phyloP scores from a whole-genome alignment of 2,888 invertebrate genomes.

The Mythimna ferrago region DNA sequence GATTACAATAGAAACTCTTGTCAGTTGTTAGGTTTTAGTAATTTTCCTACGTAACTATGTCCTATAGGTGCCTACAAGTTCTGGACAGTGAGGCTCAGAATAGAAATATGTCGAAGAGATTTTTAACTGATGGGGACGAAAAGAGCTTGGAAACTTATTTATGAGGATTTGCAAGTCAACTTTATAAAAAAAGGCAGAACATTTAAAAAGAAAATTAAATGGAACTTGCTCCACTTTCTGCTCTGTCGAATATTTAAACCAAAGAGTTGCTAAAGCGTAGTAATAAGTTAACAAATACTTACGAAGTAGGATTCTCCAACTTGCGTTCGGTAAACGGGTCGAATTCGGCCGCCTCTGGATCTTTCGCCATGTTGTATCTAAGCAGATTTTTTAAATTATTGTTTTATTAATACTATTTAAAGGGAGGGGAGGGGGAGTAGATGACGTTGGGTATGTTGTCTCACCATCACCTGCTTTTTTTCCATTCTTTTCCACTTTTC shows the following conservation, averaged over 20 bases:
- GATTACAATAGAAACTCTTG: too few species aligned
- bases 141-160: not conserved
- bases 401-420: too few species aligned
- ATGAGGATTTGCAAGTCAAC: not conserved
- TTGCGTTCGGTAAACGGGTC: constrained; percentile 94
- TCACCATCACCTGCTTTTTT: too few species aligned
- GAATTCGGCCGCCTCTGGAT: constrained; percentile 92
- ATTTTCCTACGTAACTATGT: not conserved
- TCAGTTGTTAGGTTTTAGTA: constrained; percentile 1
- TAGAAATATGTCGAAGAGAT: constrained; percentile 1
- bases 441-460: too few species aligned
- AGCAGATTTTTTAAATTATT: constrained; percentile 38
- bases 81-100: not conserved
- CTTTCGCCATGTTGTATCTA: constrained; percentile 92
- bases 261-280: constrained; percentile 10
- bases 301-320: constrained; percentile 95
- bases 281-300: constrained; percentile 83
- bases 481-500: too few species aligned
- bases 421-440: too few species aligned
- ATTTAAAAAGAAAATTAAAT: not conserved
- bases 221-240: constrained; percentile 8
- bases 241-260: constrained; percentile 12
- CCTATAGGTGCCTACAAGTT: not conserved
- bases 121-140: not conserved
- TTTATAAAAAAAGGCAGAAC: not conserved